phyloP scores from a whole-genome alignment of 2,888 invertebrate genomes.

The Tridacna gigas region DNA sequence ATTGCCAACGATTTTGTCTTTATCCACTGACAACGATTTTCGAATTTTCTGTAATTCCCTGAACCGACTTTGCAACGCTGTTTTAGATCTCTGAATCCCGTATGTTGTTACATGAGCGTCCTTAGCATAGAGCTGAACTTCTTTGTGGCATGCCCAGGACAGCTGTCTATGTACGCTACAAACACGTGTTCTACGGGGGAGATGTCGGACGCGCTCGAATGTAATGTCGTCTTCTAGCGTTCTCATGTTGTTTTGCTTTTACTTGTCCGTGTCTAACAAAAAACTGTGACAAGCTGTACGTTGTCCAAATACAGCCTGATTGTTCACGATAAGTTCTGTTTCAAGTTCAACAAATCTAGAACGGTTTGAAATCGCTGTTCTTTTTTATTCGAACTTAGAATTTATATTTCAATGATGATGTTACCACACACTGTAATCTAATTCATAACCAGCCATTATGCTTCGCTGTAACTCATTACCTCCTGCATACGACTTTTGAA shows the following conservation, averaged over 20 bases:
- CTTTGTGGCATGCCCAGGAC: conserved; percentile 68
- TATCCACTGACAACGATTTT: conserved; percentile 28
- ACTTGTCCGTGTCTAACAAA: no score
- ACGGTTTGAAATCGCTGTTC: no score
- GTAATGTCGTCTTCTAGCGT: conserved; percentile 70
- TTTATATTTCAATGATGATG: no score
- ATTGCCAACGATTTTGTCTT: background rate
- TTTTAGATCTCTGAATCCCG: conserved; percentile 65
- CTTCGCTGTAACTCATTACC: no score
- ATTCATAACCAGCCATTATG: no score
- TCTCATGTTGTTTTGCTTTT: background rate
- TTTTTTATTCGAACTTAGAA: no score
- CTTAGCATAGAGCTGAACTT: conserved; percentile 69
- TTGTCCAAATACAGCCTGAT: no score
- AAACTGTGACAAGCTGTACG: no score
- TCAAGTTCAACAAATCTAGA: no score
- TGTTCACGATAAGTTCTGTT: no score
- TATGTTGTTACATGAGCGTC: conserved; percentile 62
- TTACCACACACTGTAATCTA: no score
- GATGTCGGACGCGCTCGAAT: conserved; percentile 68
- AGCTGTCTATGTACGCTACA: conserved; percentile 69
- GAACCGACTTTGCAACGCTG: conserved; percentile 62
- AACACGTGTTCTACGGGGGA: conserved; percentile 67
- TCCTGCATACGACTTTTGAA: no score
- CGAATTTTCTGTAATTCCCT: conserved; percentile 55